Base-by-base conservation (phyloP, 2,113 vertebrate species). In the Amphiprion ocellaris region DNA sequence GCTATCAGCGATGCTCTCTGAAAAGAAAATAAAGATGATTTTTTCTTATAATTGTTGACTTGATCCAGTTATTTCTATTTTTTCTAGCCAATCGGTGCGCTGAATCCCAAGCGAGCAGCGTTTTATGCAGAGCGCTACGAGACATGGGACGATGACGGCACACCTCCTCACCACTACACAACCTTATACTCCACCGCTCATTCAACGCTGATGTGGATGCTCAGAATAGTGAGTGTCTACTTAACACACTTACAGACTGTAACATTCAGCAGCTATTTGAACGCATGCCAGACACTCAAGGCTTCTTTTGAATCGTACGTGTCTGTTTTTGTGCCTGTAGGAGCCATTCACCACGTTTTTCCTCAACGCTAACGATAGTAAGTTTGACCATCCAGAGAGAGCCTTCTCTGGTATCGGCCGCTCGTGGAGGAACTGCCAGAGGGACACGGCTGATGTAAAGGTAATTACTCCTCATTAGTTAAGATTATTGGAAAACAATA, bases 301-400 rank as follows among this genome's bases (percentile, higher is more conserved):
- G 17, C 46, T 69, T 28, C 19, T 47, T 46, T 33, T 73, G 2
- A 26, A 50, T 53, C 67, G 0, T 16, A 2, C 28, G 0, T 41
- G 2, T 55, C 72, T 69, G 3, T 39, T 54, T 33, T 49, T 47
- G 37, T 74, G 50, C 30, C 61, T 37, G 37, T 74, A 99, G 98
- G 98, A 99, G 77, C 98, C 98, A 21, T 99, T 99, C 84, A 97
- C 97, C 84, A 99, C 98, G 0, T 99, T 99, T 92, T 98, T 98
- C 92, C 96, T 99, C 89, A 99, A 99, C 74, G 96, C 95, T 79
- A 99, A 99, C 66, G 96, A 98, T 4, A 93, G 92, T 46, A 99
- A 98, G 93, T 99, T 99, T 80, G 98, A 99, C 94, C 97, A 99
- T 84, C 96, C 98, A 3, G 97, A 99, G 70, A 92, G 98, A 92